phyloP scores from a whole-genome alignment of 1,140 invertebrate genomes.

The Hesperophylax magnus region DNA sequence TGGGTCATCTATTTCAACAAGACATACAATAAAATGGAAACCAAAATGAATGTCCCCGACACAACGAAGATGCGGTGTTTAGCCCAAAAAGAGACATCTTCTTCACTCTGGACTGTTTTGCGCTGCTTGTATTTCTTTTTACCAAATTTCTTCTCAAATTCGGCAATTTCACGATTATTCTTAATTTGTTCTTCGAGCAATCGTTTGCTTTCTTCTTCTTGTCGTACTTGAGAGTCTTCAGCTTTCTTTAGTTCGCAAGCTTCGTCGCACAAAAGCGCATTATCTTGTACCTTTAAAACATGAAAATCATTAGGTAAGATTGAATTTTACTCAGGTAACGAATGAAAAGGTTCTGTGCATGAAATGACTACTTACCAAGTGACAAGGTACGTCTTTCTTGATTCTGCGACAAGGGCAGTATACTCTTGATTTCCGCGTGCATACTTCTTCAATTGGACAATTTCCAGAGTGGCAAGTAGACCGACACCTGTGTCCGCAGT shows the following conservation, averaged over 20 bases:
- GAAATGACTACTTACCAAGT: conserved; percentile 65
- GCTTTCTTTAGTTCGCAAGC: conserved; percentile 73
- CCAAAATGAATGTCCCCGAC: neutral
- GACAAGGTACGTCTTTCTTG: conserved; percentile 84
- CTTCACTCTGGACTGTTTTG: conserved; percentile 50
- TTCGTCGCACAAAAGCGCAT: conserved; percentile 75
- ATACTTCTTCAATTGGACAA: conserved; percentile 79
- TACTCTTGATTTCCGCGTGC: conserved; percentile 85
- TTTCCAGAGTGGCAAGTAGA: conserved; percentile 82
- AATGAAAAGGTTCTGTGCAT: conserved; percentile 45
- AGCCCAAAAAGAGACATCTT: conserved; percentile 4
- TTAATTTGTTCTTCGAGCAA: conserved; percentile 75
- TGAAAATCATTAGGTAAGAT: neutral
- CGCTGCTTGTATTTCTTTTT: conserved; percentile 71
- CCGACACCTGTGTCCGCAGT: conserved; percentile 84
- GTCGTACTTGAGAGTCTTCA: conserved; percentile 68
- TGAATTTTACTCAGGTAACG: neutral
- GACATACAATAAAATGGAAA: no score
- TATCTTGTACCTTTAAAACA: neutral
- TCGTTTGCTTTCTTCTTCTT: conserved; percentile 71
- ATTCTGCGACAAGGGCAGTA: conserved; percentile 84
- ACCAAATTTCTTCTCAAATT: conserved; percentile 81
- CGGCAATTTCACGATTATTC: conserved; percentile 79
- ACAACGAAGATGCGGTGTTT: conserved; percentile 8
- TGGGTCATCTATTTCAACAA: no score